Conservation (phyloP, 2,797 vertebrate genomes). For the Coregonus sp. region DNA sequence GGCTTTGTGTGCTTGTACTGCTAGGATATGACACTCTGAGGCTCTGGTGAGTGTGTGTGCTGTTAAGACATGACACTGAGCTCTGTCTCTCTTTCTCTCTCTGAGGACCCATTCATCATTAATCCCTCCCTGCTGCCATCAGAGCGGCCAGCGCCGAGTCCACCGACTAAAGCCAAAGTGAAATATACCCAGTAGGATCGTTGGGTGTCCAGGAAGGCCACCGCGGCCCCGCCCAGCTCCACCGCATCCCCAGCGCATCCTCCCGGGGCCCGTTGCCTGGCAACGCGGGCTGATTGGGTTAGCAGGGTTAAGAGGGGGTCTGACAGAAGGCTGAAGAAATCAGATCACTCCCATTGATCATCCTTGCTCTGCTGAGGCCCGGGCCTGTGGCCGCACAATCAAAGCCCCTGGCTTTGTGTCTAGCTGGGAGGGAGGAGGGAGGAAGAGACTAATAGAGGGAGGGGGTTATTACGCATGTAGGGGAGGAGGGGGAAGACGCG, state of each 20-base stretch:
- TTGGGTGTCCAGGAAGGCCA: constrained; percentile 56
- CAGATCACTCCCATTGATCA: constrained; percentile 77
- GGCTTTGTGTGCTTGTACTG: too few relatives aligned
- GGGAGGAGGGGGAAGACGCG: constrained; percentile 1
- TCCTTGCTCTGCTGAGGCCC: constrained; percentile 59
- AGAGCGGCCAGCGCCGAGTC: constrained; percentile 31
- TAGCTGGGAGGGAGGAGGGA: constrained; percentile 14
- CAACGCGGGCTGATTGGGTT: constrained; percentile 72
- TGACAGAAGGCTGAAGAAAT: constrained; percentile 66
- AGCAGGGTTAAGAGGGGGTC: constrained; percentile 68
- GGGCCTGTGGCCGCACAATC: constrained; percentile 54
- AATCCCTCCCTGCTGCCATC: constrained; percentile 30
- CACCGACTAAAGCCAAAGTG: constrained; percentile 58
- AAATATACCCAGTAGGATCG: constrained; percentile 65
- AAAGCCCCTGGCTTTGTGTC: constrained; percentile 45
- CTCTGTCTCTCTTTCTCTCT: not conserved
- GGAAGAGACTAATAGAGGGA: constrained; percentile 15
- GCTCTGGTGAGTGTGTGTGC: not conserved
- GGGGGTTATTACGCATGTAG: constrained; percentile 41
- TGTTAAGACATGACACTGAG: not conserved
- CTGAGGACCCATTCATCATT: constrained; percentile 29
- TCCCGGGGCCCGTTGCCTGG: constrained; percentile 68
- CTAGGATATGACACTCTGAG: too few relatives aligned
- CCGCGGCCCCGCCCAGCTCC: constrained; percentile 30
- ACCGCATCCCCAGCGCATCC: constrained; percentile 43